Evolutionary conservation across 2,888 invertebrate species (phyloP), one percentile per base, ranked within the genome.

Genomic region (Lasioglossum lativentre): DNA sequence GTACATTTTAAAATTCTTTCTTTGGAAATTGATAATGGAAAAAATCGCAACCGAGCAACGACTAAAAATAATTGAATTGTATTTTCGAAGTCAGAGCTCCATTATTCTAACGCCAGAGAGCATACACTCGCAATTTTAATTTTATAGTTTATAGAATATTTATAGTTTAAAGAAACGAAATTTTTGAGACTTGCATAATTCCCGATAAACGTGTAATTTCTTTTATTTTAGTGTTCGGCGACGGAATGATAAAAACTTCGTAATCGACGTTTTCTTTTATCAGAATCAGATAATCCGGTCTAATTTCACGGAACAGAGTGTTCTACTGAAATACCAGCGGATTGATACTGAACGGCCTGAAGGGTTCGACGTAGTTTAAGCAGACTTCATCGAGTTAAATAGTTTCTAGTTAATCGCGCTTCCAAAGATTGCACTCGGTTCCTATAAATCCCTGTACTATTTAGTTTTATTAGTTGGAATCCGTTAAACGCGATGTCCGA

Each of bases 401-500:
- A 75, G 75, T 45, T 75, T 75, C 75, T 23, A 42, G 42, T 59
- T 38, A 66, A 75, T 63, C 63, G 63, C 42, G 23, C 63, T 45
- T 42, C 42, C 75, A 75, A 75, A 42, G 75, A 75, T 79, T 59
- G 73, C 42, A 45, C 73, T 52, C 45, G 23, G 52, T 66, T 76
- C 79, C 78, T 80, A 87, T 85, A 85, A 88, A 87, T 87, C 82
- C 71, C 42, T 63, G 72, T 80, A 74, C 85, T 79, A 81, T 88
- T 88, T 83, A 81, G 85, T 88, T 88, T 85, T 85, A 83, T 82
- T 87, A 78, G 82, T n/a, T 71, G 72, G 56, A 63, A 63, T 75
- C 75, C 75, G 79, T 63, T 56, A 23, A 70, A 30, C 47, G 47
- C 27, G 34, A 79, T 52, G 73, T 66, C 27, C 63, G 30, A 45